Evolutionary conservation across 1,140 invertebrate genomes (phyloP).

Genomic region (Philaenus spumarius): DNA sequence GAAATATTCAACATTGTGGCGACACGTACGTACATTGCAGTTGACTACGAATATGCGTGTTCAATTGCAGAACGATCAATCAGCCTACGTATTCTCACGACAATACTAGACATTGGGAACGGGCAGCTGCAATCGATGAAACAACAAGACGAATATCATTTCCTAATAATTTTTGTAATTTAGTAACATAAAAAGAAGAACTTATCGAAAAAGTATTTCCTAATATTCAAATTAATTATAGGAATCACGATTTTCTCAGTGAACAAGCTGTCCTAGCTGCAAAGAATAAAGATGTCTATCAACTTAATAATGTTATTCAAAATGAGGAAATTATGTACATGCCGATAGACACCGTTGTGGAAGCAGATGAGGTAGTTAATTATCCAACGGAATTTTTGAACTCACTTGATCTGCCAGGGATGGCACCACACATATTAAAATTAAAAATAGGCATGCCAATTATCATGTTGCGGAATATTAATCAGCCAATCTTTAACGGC

Average conservation of each 20-base stretch:
- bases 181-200: too few relatives aligned
- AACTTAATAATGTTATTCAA: too few relatives aligned
- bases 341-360: too few relatives aligned
- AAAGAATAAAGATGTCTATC: too few relatives aligned
- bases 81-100: conserved; percentile 30
- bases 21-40: conserved; percentile 32
- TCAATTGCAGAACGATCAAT: conserved; percentile 31
- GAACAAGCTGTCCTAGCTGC: too few relatives aligned
- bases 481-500: conserved; percentile 41
- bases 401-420: conserved; percentile 34
- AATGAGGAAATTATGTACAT: too few relatives aligned
- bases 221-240: too few relatives aligned
- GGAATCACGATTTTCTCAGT: too few relatives aligned
- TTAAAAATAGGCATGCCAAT: conserved; percentile 39
- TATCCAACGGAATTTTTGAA: conserved; percentile 39
- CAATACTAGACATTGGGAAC: conserved; percentile 30
- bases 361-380: conserved; percentile 29
- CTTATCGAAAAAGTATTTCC: too few relatives aligned
- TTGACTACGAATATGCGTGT: conserved; percentile 37
- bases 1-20: conserved; percentile 40
- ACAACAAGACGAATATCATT: too few relatives aligned
- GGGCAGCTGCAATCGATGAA: too few relatives aligned
- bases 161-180: too few relatives aligned
- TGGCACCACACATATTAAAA: conserved; percentile 35
- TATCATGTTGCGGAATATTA: conserved; percentile 39